A percentile compares a stretch with the other conserved stretches of the same genome.
Evolutionary conservation across 2,888 invertebrate species (phyloP).

Genomic region (Blera fallax): DNA sequence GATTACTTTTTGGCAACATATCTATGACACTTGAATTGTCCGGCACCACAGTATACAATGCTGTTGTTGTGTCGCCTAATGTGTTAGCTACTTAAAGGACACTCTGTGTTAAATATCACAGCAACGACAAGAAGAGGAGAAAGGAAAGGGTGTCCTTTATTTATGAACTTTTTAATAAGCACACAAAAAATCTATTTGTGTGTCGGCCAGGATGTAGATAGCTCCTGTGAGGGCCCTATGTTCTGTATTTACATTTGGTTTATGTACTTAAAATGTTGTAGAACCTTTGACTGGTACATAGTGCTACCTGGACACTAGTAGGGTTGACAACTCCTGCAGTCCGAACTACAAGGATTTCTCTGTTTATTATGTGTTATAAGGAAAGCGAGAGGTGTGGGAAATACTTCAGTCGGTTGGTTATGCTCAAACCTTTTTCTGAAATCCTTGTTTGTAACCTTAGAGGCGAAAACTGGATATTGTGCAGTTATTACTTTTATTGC

Average conservation of each 20-base stretch:
- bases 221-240: constrained; percentile 3
- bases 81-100: constrained; percentile 30
- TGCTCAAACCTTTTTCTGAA: too few relatives aligned
- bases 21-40: constrained; percentile 11
- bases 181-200: not conserved
- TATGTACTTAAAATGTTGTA: not conserved
- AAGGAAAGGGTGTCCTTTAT: not conserved
- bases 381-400: too few relatives aligned
- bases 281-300: not conserved
- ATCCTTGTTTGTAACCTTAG: too few relatives aligned
- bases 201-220: not conserved
- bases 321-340: too few relatives aligned
- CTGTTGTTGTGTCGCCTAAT: not conserved
- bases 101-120: constrained; percentile 13
- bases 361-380: too few relatives aligned
- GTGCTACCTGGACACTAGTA: not conserved
- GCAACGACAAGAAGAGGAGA: not conserved
- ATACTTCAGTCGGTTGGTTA: too few relatives aligned
- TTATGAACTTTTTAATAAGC: constrained; percentile 9
- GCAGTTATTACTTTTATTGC: too few relatives aligned
- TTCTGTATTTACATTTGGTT: not conserved
- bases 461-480: too few relatives aligned
- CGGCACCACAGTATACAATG: not conserved
- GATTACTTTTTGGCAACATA: constrained; percentile 16
- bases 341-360: too few relatives aligned